Conservation (phyloP, 2,113 vertebrate genomes). For the Laterallus jamaicensis region DNA sequence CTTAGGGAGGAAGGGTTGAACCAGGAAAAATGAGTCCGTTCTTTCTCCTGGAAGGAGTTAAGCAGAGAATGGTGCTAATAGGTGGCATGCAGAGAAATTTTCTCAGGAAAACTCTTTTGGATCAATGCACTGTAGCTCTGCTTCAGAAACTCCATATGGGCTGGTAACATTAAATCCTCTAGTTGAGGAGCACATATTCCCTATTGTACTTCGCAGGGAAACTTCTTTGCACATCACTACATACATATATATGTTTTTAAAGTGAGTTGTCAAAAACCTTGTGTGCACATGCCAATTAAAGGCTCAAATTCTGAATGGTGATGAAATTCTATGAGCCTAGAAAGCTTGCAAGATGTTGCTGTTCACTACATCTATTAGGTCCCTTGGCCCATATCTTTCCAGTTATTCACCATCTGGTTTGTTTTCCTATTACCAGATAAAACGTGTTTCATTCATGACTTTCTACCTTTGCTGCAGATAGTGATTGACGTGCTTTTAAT, state of each 20-base stretch:
- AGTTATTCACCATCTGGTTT: not conserved
- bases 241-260: not conserved
- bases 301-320: not conserved
- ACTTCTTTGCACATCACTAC: not conserved
- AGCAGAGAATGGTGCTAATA: not conserved
- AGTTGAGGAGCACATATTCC: not conserved
- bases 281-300: accelerated
- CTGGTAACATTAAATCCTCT: not conserved
- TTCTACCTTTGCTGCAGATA: not conserved
- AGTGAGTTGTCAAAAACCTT: not conserved
- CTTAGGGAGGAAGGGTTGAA: not conserved
- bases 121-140: not conserved
- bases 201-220: not conserved
- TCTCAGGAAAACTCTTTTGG: not conserved
- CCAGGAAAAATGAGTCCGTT: not conserved
- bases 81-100: not conserved
- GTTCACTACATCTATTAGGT: not conserved
- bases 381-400: not conserved
- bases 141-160: not conserved
- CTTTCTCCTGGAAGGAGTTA: not conserved
- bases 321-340: not conserved
- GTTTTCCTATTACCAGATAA: not conserved
- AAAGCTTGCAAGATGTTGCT: not conserved
- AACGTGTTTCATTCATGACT: not conserved
- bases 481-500: not conserved